Base-by-base conservation (phyloP, 2,113 vertebrate genomes). In the Corvus moneduloides region DNA sequence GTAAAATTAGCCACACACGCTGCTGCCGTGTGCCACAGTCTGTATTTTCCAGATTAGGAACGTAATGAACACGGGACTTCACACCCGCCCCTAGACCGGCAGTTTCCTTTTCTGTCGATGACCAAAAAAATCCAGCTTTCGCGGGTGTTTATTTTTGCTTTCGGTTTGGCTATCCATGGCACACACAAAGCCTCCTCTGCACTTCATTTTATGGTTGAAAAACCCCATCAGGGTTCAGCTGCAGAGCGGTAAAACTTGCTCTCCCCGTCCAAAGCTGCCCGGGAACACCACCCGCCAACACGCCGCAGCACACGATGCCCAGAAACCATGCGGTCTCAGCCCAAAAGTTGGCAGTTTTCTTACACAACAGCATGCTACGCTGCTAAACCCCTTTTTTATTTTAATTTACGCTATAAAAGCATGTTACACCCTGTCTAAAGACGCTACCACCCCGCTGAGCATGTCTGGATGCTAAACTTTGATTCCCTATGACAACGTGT, bases 341-440 rank as follows among this genome's bases (percentile, higher is more conserved):
- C 90, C 90, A 72, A 64, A 89, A 87, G 30, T 23, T 61, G 46
- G 66, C 54, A 12, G 19, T 67, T 94, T 82, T 72, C 94, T 91
- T 75, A 55, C 77, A 67, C 96, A 72, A 63, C 73, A 87, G 56
- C 64, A 59, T 1, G 10, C 35, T 55, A 37, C 0, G 7, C 39
- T 51, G 75, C 44, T 93, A 92, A 90, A 88, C 39, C 24, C 67
- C 54, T 28, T 5, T 59, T 90, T 61, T 30, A 83, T 69, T 96
- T 75, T 86, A 88, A 95, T 95, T 87, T 56, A 48, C 55, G 44
- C 84, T 61, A 94, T 54, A 94, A 95, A 87, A 87, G 63, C 63
- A 7, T 4, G 6, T 80, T 69, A 84, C 14, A 6, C 93, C 93
- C 61, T 7, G 17, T 82, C 94, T 74, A 35, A 79, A 58, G 90